phyloP scores from a whole-genome alignment of 2,888 invertebrate genomes.

The Galerucella calmariensis region DNA sequence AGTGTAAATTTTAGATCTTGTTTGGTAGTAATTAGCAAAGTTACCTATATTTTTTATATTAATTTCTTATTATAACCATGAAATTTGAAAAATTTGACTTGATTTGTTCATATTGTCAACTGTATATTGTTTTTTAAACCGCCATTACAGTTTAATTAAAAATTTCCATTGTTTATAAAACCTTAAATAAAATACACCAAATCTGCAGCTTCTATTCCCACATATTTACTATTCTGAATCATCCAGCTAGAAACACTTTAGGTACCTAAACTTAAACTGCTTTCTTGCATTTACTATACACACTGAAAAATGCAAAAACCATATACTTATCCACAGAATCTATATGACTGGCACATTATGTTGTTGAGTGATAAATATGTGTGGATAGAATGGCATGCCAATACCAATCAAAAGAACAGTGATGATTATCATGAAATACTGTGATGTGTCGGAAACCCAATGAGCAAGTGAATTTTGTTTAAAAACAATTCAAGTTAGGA shows the following conservation, averaged over 20 bases:
- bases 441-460: conserved; percentile 33
- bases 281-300: too few species aligned
- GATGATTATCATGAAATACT: conserved; percentile 30
- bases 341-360: too few species aligned
- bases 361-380: conserved; percentile 6
- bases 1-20: neutral
- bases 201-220: neutral
- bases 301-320: too few species aligned
- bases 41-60: neutral
- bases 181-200: neutral
- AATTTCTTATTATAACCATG: neutral
- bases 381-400: neutral
- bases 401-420: conserved; percentile 18
- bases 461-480: conserved; percentile 32
- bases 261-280: too few species aligned
- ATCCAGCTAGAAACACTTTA: neutral
- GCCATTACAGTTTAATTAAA: neutral
- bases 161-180: conserved; percentile 13
- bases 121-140: neutral
- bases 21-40: neutral
- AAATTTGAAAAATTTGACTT: neutral
- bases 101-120: neutral
- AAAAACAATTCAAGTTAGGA: conserved; percentile 38
- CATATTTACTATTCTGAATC: conserved; percentile 1
- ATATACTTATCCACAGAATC: too few species aligned